These are phyloP conservation scores for Apis dorsata DNA, from an alignment of 1,140 invertebrate species.

Conservation along the genomic window DNA sequence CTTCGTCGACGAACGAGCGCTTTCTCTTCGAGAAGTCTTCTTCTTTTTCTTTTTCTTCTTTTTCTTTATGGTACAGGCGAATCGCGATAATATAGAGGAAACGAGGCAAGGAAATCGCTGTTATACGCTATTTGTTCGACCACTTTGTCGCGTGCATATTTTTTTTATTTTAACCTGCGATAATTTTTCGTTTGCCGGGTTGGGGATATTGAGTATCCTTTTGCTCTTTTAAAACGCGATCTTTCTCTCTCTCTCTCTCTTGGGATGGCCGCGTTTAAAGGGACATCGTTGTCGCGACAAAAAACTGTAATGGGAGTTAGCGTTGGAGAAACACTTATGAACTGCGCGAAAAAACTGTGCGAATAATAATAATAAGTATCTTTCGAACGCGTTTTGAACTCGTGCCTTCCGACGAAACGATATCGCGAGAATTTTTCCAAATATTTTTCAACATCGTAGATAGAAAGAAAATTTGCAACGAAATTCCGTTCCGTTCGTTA, in stretches of 20 bases:
- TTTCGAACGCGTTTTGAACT: neutral
- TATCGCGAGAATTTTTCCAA: neutral
- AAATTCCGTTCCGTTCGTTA: neutral
- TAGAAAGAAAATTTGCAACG: neutral
- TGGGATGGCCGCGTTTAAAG: too few relatives aligned
- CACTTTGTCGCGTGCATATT: neutral
- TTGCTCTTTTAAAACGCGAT: neutral
- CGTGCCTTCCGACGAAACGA: neutral
- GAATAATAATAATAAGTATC: neutral
- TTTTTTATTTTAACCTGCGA: neutral
- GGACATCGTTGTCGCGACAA: neutral
- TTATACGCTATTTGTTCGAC: slow-evolving; percentile 21
- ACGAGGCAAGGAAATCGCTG: neutral
- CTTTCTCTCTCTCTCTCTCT: too few relatives aligned
- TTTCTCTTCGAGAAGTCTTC: slow-evolving; percentile 11
- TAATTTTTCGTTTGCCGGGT: neutral
- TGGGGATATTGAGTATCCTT: neutral
- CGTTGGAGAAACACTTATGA: neutral
- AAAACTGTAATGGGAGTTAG: too few relatives aligned
- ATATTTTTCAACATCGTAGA: neutral
- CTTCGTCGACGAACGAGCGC: slow-evolving; percentile 1
- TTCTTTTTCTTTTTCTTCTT: too few relatives aligned
- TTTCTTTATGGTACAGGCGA: slow-evolving; percentile 5
- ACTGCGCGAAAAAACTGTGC: neutral
- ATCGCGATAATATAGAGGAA: slow-evolving; percentile 37